Evolutionary conservation across 2,113 vertebrate species (phyloP).

Genomic region (Emydocephalus ijimae): DNA sequence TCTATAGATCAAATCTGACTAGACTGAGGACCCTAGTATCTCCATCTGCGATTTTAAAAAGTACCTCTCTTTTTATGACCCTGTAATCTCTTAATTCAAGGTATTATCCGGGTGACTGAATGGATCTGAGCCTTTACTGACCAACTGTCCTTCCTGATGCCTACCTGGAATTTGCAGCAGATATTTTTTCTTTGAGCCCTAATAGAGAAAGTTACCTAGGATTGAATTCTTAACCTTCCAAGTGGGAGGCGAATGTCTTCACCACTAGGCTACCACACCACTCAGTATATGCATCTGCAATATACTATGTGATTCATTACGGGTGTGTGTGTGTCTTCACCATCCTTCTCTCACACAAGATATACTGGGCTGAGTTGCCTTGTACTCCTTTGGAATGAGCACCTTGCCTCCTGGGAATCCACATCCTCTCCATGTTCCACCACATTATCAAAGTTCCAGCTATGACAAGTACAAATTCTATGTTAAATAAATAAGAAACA

Average conservation of each 20-base stretch:
- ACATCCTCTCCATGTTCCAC: not conserved
- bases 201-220: not conserved
- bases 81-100: no score
- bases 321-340: no score
- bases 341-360: not conserved
- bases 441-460: not conserved
- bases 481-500: not conserved
- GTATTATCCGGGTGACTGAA: no score
- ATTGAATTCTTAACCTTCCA: not conserved
- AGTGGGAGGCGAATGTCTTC: not conserved
- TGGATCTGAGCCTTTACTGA: no score
- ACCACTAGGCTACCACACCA: not conserved
- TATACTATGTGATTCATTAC: no score
- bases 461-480: not conserved
- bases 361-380: not conserved
- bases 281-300: not conserved
- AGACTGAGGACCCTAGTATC: no score
- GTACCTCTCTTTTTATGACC: no score
- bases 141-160: no score
- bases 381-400: not conserved
- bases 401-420: not conserved
- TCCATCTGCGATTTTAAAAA: no score
- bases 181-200: no score
- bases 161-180: no score
- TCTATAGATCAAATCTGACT: no score